phyloP scores from a whole-genome alignment of 2,888 invertebrate genomes.

The Allophyes oxyacanthae region DNA sequence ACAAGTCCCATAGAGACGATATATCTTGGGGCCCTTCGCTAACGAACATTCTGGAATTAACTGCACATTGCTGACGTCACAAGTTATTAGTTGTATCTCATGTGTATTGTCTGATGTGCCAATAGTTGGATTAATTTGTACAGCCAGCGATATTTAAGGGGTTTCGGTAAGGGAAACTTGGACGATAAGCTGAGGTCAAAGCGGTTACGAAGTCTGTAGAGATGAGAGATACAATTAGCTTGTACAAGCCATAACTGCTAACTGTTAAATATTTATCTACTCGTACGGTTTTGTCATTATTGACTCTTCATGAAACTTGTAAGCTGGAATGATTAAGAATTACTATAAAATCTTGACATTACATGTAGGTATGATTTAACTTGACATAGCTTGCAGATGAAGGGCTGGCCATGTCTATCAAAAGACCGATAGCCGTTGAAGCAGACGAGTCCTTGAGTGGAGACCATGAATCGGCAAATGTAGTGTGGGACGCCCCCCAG shows the following conservation, averaged over 20 bases:
- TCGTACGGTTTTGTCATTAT: conserved; percentile 7
- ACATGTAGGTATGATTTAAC: too few relatives aligned
- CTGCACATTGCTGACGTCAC: conserved; percentile 72
- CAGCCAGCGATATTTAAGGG: conserved; percentile 53
- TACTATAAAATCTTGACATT: too few relatives aligned
- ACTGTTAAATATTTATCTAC: conserved; percentile 27
- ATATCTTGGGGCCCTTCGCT: conserved; percentile 69
- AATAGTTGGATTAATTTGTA: conserved; percentile 69
- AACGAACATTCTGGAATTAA: conserved; percentile 64
- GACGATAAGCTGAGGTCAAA: conserved; percentile 46
- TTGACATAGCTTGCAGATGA: too few relatives aligned
- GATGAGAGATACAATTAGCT: conserved; percentile 45
- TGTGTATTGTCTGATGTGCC: conserved; percentile 72
- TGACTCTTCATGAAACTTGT: too few relatives aligned
- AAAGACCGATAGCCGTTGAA: too few relatives aligned
- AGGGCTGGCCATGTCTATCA: too few relatives aligned
- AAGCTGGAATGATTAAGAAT: not conserved
- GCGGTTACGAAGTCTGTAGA: conserved; percentile 27
- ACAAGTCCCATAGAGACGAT: conserved; percentile 80
- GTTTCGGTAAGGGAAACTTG: conserved; percentile 47
- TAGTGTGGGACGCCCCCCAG: too few relatives aligned
- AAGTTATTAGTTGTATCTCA: conserved; percentile 70
- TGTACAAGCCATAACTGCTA: conserved; percentile 21
- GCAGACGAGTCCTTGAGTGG: too few relatives aligned
- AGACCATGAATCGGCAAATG: too few relatives aligned